Evolutionary conservation across 2,888 invertebrate species (phyloP), one percentile per base, ranked within the genome.

Genomic region (Phytoseiulus persimilis): DNA sequence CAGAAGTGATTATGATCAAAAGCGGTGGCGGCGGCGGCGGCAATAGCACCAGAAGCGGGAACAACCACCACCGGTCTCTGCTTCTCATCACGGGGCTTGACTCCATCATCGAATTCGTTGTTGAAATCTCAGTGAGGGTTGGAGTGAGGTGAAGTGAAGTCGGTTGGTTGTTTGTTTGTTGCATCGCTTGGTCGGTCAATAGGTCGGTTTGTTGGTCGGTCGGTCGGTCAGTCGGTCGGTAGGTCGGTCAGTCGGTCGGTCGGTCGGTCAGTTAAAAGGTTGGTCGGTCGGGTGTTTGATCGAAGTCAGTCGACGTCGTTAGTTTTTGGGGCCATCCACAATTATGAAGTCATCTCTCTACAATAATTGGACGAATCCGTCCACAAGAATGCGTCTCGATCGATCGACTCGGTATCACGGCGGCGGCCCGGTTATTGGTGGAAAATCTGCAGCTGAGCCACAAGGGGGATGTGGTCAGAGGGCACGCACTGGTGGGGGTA

Each of bases 401-500:
- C 39, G 39, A 39, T 39, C 39, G 39, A 39, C 39, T 39, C 3
- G 39, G 39, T 6, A 9, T 6, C 5, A 39, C 5, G 39, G 39
- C 39, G 39, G 39, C 9, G 39, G 39, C n/a, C n/a, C 65, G 65
- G 65, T 18, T 65, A 65, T 33, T 87, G 45, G 23, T 87, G 32
- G 33, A 33, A 87, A 32, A 97, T 95, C 94, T 97, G 97, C 92
- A 97, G 93, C 93, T 97, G 97, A 90, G 96, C 97, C 92, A 97
- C 94, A 91, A 97, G 94, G 90, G 97, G 96, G 93, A 97, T 97
- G 94, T 97, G 97, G 94, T 97, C 97, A 92, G 98, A 98, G 92
- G 98, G 98, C 94, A 99, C 95, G 93, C 98, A 97, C 90, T 98
- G 98, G 94, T 98, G 98, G 28, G 98, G 98, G 93, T 98, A 98